Evolutionary conservation across 2,888 invertebrate genomes (phyloP), one percentile per base, ranked within the genome.

Genomic region (Pandemis cinnamomeana): DNA sequence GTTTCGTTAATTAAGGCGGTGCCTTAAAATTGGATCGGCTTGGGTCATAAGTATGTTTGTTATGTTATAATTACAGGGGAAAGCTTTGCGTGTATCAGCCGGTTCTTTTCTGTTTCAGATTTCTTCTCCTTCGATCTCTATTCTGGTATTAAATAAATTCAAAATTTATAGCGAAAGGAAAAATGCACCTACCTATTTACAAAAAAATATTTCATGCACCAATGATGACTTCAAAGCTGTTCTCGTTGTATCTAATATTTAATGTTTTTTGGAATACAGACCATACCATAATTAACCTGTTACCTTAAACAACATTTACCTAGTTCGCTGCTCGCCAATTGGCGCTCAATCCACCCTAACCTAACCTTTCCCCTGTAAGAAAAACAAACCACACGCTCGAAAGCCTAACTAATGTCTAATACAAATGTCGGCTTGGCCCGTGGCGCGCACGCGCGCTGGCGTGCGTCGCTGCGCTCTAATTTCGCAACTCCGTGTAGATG

Each of bases 401-500:
- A 55, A 46, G 67, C 67, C 72, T 68, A 58, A 72, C 53, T 72
- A 72, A 72, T 69, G 73, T 58, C 73, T 64, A 70, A 72, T 67
- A 72, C 67, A 72, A 71, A 62, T 66, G 67, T 63, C 67, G 71
- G 62, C 48, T 62, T 8, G 80, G 82, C 81, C 81, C 71, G 75
- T 72, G 76, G 75, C 71, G 83, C 82, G 84, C 85, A 80, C 80
- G 82, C 80, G 81, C 79, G 74, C 53, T 66, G 69, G 78, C 77
- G 78, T 64, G 77, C 77, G 77, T 82, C 80, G 79, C 77, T 80
- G 80, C 89, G 92, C 91, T 92, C 93, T 85, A 92, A 89, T 93
- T 93, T 93, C 93, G 92, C 91, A 93, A 93, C 84, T 76, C 71
- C 76, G 77, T 83, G 87, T 87, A 86, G 84, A 84, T 85, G 87